Evolutionary conservation across 1,140 invertebrate species (phyloP).

Genomic region (Elysia chlorotica): DNA sequence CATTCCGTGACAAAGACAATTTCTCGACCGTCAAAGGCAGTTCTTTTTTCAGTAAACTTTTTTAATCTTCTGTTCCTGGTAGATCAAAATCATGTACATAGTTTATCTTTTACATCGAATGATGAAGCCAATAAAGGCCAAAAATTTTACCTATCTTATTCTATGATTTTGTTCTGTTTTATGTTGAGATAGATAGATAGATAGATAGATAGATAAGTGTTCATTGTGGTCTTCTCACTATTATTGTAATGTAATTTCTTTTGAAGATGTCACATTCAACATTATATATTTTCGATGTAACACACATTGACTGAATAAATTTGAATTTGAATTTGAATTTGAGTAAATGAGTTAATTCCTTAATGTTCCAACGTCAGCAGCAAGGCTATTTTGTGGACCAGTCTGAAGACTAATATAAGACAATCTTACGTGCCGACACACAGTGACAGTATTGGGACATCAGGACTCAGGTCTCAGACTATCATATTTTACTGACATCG

Average conservation of each 20-base stretch:
- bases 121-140: not conserved
- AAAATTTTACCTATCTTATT: not conserved
- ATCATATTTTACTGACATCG: no score
- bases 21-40: slow-evolving; percentile 17
- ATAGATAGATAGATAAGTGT: not conserved
- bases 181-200: not conserved
- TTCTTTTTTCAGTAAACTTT: not conserved
- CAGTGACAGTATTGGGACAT: no score
- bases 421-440: no score
- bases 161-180: not conserved
- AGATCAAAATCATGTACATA: not conserved
- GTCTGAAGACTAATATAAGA: no score
- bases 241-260: not conserved
- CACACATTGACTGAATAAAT: no score
- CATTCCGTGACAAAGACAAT: slow-evolving; percentile 17
- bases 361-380: no score
- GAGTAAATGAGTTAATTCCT: no score
- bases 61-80: slow-evolving; percentile 7
- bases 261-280: not conserved
- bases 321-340: no score
- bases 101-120: not conserved
- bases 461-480: no score
- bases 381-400: no score
- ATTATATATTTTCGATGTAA: no score
- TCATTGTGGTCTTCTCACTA: not conserved